Conservation (phyloP, 2,888 invertebrate genomes). For the Nemapogon koenigi region DNA sequence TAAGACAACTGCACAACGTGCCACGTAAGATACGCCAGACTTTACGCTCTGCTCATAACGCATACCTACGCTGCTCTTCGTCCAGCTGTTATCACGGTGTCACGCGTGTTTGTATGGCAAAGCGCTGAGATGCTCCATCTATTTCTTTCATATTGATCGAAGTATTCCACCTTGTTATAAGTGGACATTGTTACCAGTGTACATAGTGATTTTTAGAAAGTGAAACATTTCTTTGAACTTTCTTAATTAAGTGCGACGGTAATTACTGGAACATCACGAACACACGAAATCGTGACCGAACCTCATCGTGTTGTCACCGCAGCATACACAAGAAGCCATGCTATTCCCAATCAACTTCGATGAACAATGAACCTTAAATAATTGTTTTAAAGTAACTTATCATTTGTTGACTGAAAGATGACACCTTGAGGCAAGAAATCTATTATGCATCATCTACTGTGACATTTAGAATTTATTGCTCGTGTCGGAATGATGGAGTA, state of each 20-base stretch:
- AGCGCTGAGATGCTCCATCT: no score
- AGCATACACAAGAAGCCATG: background rate
- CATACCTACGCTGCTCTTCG: no score
- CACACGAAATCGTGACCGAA: conserved; percentile 24
- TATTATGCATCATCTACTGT: conserved; percentile 50
- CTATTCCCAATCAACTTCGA: background rate
- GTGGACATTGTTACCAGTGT: no score
- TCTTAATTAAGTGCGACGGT: conserved; percentile 33
- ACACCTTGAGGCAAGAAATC: conserved; percentile 38
- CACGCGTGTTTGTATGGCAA: no score
- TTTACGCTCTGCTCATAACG: no score
- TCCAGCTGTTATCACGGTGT: no score
- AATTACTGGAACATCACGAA: conserved; percentile 25
- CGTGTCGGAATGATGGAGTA: conserved; percentile 42
- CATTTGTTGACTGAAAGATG: conserved; percentile 20
- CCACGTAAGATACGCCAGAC: no score
- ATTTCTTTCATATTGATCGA: no score
- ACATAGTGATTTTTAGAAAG: no score
- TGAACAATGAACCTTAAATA: conserved; percentile 16
- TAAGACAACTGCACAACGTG: no score
- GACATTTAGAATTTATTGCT: conserved; percentile 55
- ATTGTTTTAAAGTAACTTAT: conserved; percentile 17
- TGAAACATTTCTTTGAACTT: conserved; percentile 25
- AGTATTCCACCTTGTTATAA: no score
- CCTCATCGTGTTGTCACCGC: conserved; percentile 22